These are phyloP conservation scores for Phrynocephalus forsythii DNA, from an alignment of 2,797 vertebrate genomes.

Conservation along the genomic window DNA sequence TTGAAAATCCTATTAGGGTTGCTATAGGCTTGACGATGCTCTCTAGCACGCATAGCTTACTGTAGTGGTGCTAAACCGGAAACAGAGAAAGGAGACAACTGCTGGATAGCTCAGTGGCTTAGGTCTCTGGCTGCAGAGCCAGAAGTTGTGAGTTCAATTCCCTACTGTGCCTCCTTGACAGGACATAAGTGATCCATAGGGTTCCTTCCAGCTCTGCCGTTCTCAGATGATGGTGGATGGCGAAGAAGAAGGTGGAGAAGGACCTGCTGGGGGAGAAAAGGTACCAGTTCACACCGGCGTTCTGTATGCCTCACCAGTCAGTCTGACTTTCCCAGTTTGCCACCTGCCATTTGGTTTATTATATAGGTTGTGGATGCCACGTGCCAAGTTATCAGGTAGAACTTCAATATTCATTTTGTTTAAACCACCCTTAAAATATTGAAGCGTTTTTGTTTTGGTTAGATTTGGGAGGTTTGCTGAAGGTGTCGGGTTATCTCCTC, in stretches of 20 bases:
- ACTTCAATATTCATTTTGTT: constrained; percentile 56
- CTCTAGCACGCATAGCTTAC: neutral
- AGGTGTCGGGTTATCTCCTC: neutral
- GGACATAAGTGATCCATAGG: too few relatives aligned
- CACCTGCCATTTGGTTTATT: neutral
- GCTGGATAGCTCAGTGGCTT: too few relatives aligned
- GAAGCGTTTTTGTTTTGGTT: neutral
- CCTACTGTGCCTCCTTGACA: too few relatives aligned
- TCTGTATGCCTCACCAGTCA: neutral
- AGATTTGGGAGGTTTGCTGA: neutral
- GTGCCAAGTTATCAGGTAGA: neutral
- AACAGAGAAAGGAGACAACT: neutral
- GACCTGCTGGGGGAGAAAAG: neutral
- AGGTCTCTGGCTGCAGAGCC: too few relatives aligned
- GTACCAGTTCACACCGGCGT: neutral
- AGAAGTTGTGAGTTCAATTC: too few relatives aligned
- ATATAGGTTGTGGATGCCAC: too few relatives aligned
- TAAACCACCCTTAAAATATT: neutral
- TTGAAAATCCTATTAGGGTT: too few relatives aligned
- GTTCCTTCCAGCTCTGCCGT: too few relatives aligned
- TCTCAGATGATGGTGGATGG: too few relatives aligned
- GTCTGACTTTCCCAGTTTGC: neutral
- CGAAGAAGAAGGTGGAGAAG: neutral
- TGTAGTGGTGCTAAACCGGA: neutral
- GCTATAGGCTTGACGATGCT: neutral